Evolutionary conservation across 2,888 invertebrate species (phyloP).

Genomic region (Stenodema calcarata): DNA sequence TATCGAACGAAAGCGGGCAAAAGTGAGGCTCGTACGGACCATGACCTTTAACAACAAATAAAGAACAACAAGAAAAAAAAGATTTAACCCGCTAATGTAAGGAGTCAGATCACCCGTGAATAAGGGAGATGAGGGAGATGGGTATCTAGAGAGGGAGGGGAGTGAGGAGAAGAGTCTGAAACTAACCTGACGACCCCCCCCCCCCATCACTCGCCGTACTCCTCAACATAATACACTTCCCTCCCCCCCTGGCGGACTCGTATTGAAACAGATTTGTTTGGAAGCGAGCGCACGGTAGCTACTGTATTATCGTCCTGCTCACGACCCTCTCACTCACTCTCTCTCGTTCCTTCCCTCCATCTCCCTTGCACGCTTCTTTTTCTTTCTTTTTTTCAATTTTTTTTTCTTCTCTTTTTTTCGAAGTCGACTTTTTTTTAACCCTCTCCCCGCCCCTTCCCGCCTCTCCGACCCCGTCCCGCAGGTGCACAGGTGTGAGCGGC

Average conservation of each 20-base stretch:
- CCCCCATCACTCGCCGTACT: neutral
- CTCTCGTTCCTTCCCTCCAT: neutral
- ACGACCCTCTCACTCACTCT: slow-evolving; percentile 4
- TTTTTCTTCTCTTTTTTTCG: slow-evolving; percentile 27
- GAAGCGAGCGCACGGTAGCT: slow-evolving; percentile 23
- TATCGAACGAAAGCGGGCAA: no score
- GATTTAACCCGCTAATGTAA: neutral
- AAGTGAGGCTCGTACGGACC: neutral
- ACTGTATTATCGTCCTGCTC: slow-evolving; percentile 34
- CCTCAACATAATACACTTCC: neutral
- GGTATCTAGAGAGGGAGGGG: neutral
- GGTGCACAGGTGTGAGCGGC: slow-evolving; percentile 50
- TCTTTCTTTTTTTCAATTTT: neutral
- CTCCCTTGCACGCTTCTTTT: neutral
- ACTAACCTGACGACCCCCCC: neutral
- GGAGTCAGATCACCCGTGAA: neutral
- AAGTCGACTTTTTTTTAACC: neutral
- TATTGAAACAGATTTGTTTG: slow-evolving; percentile 30
- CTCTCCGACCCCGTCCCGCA: neutral
- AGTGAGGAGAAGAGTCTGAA: neutral
- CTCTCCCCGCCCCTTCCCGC: neutral
- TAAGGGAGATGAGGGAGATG: slow-evolving; percentile 2
- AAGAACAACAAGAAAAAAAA: neutral
- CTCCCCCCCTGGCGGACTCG: neutral
- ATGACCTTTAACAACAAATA: neutral